phyloP scores from a whole-genome alignment of 2,888 invertebrate species.

The Troilus luridus region DNA sequence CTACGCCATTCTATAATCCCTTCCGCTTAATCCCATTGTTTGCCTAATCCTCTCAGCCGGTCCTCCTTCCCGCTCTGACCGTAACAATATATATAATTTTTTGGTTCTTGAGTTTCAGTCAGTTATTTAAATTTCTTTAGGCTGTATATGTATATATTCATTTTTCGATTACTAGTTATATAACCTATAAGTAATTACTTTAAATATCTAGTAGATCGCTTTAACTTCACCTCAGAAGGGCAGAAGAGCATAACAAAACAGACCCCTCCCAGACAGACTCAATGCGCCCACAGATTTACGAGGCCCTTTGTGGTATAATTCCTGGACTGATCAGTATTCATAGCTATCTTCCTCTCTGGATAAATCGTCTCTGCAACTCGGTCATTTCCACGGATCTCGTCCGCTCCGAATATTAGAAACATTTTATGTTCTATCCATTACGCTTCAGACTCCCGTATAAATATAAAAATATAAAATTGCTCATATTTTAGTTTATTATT shows the following conservation, averaged over 20 bases:
- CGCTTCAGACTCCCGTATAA: neutral
- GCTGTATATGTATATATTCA: too few species aligned
- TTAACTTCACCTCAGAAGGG: neutral
- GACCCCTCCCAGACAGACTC: neutral
- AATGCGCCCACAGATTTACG: neutral
- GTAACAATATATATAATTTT: too few species aligned
- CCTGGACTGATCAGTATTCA: constrained; percentile 16
- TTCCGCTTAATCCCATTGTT: too few species aligned
- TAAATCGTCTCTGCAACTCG: constrained; percentile 1
- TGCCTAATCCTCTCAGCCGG: too few species aligned
- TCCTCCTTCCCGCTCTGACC: too few species aligned
- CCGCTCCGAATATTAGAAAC: neutral
- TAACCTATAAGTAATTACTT: neutral
- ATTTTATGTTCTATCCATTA: neutral
- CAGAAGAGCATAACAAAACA: neutral
- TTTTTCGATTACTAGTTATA: too few species aligned
- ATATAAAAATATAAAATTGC: neutral
- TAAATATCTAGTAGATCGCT: neutral
- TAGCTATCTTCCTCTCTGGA: neutral
- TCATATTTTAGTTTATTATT: too few species aligned
- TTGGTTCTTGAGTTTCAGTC: too few species aligned
- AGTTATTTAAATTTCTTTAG: too few species aligned
- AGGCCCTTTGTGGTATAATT: constrained; percentile 14
- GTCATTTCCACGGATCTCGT: neutral
- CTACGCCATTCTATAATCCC: too few species aligned